Evolutionary conservation across 2,888 invertebrate species (phyloP), one percentile per base, ranked within the genome.

Genomic region (Parapristionchus giblindavisi): DNA sequence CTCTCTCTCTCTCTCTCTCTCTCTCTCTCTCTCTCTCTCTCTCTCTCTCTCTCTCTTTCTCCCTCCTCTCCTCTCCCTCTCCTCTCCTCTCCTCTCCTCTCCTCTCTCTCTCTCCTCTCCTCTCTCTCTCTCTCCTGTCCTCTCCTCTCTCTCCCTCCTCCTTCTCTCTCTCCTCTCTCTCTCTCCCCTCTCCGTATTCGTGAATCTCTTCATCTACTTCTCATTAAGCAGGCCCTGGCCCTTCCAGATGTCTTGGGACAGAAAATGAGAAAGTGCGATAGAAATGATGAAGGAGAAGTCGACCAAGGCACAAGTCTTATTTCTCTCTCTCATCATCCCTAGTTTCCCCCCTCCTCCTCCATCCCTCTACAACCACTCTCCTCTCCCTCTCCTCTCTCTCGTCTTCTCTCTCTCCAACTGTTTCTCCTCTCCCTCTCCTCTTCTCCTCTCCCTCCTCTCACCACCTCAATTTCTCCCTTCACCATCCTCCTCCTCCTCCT

Each of bases 301-400:
- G n/a, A n/a, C n/a, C n/a, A n/a, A n/a, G n/a, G n/a, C n/a, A 11
- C 48, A 48, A 11, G 48, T 48, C 48, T 11, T 48, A 11, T 11
- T 48, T 21, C 48, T 21, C 48, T 48, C 21, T 48, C 48, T 21
- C 11, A 11, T 48, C 21, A 14, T 11, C 48, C 48, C 14, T 60
- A 17, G 34, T 61, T 73, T 24, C 29, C 36, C 2, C 71, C 24
- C 48, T 70, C 43, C 52, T 40, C 40, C 65, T 38, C 40, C 21
- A 36, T 65, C 27, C 27, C 60, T 34, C 34, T 29, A 29, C 34
- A 29, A 27, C 32, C 27, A 29, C 60, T 60, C 60, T 60, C 21
- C 29, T 5, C 34, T 34, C 34, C 32, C 60, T 60, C 54, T 38
- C 43, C 76, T 63, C 58, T 32, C 36, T 72, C 48, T 14, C 48